A percentile compares a stretch with the other conserved stretches of the same genome.
Conservation (phyloP, 2,797 vertebrate genomes). For the Gallinago solitaria region DNA sequence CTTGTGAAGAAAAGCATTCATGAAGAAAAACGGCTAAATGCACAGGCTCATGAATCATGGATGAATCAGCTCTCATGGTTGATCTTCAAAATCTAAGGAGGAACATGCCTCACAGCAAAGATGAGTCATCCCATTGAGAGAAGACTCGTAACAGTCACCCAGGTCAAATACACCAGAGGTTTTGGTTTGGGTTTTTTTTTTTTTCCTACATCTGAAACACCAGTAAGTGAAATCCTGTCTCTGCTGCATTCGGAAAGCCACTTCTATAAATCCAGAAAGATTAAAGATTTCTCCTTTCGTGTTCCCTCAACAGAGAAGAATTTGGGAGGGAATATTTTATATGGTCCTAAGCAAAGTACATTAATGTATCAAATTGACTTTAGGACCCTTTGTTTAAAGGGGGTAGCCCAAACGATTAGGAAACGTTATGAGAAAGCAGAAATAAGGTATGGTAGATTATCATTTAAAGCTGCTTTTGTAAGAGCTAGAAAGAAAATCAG, state of each 20-base stretch:
- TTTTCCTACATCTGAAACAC: neutral
- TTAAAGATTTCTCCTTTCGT: neutral
- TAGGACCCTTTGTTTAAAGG: neutral
- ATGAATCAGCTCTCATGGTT: slow-evolving; percentile 27
- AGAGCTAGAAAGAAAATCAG: neutral
- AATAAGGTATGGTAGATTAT: neutral
- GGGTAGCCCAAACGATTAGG: neutral
- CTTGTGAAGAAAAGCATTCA: slow-evolving; percentile 22
- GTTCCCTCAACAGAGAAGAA: neutral
- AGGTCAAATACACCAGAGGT: neutral
- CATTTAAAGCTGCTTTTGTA: neutral
- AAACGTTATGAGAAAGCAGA: neutral
- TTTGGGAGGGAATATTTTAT: neutral
- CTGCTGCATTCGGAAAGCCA: neutral
- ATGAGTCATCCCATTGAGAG: slow-evolving; percentile 20
- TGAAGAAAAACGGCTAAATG: slow-evolving; percentile 51
- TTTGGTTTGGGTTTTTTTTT: neutral
- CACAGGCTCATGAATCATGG: slow-evolving; percentile 48
- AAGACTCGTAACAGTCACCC: neutral
- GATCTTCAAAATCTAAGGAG: slow-evolving; percentile 33
- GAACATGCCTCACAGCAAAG: slow-evolving; percentile 13
- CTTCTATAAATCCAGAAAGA: neutral
- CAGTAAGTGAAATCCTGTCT: neutral
- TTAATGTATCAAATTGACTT: neutral
- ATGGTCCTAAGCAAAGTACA: neutral